These are phyloP conservation scores for Scaptomyza reducta DNA, from an alignment of 2,888 invertebrate genomes.

Conservation along the genomic window DNA sequence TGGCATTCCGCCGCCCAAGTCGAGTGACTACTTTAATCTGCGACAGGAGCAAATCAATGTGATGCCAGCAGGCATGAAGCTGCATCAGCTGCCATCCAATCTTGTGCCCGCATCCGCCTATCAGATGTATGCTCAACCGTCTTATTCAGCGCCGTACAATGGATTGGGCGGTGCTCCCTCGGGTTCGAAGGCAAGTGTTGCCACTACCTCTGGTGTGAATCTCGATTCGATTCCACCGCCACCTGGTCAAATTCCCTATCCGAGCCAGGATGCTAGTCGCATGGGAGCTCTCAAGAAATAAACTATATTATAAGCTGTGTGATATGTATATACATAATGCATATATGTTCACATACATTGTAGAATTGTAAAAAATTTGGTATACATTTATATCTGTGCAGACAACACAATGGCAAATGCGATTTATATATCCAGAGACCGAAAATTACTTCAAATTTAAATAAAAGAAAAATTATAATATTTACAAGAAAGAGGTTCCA, in stretches of 20 bases:
- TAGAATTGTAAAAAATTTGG: slow-evolving; percentile 4
- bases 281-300: slow-evolving; percentile 88
- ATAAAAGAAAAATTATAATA: neutral
- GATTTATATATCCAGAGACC: neutral
- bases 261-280: slow-evolving; percentile 97
- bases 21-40: slow-evolving; percentile 88
- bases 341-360: neutral
- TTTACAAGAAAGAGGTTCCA: neutral
- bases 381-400: slow-evolving; percentile 1
- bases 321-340: slow-evolving; percentile 1
- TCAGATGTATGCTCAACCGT: slow-evolving; percentile 82
- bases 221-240: slow-evolving; percentile 82
- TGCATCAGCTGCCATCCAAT: slow-evolving; percentile 83
- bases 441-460: slow-evolving; percentile 16
- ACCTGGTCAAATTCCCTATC: slow-evolving; percentile 91
- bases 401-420: too few species aligned
- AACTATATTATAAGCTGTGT: neutral
- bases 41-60: slow-evolving; percentile 84
- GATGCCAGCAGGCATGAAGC: slow-evolving; percentile 84
- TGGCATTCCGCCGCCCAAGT: slow-evolving; percentile 90
- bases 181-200: slow-evolving; percentile 2
- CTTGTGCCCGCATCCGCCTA: slow-evolving; percentile 83
- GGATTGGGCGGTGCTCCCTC: slow-evolving; percentile 71
- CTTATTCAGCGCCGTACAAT: slow-evolving; percentile 84
- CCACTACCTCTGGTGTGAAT: slow-evolving; percentile 51